Conservation (phyloP, 2,797 vertebrate genomes). For the Ispidina picta region DNA sequence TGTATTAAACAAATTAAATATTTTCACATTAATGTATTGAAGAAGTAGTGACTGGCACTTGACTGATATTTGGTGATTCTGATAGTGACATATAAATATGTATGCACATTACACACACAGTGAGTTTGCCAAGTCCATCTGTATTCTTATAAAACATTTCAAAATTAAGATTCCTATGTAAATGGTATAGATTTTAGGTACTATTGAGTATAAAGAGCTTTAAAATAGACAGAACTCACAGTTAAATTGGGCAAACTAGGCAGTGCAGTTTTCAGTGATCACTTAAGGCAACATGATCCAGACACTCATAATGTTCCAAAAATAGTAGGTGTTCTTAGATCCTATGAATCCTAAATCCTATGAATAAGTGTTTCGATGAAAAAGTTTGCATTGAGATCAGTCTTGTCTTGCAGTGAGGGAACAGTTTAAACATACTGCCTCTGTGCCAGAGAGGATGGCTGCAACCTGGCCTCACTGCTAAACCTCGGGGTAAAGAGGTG, state of each 20-base stretch:
- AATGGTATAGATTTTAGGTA: neutral
- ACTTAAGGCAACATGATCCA: neutral
- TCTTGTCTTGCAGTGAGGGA: neutral
- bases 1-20: neutral
- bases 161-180: neutral
- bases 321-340: neutral
- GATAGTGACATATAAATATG: neutral
- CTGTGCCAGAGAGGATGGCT: neutral
- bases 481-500: fast-evolving
- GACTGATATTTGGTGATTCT: neutral
- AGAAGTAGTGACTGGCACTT: neutral
- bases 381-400: neutral
- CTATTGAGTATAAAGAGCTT: neutral
- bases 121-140: neutral
- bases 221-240: neutral
- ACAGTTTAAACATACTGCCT: neutral
- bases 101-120: neutral
- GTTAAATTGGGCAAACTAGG: neutral
- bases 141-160: neutral
- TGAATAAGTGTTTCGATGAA: neutral
- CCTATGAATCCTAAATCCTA: neutral
- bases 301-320: neutral
- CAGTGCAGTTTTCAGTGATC: neutral
- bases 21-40: neutral
- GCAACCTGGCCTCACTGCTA: fast-evolving